Percentiles rank a stretch among this genome's conserved stretches.
Conservation (phyloP, 1,140 invertebrate genomes). For the Ostrea denselamellosa region DNA sequence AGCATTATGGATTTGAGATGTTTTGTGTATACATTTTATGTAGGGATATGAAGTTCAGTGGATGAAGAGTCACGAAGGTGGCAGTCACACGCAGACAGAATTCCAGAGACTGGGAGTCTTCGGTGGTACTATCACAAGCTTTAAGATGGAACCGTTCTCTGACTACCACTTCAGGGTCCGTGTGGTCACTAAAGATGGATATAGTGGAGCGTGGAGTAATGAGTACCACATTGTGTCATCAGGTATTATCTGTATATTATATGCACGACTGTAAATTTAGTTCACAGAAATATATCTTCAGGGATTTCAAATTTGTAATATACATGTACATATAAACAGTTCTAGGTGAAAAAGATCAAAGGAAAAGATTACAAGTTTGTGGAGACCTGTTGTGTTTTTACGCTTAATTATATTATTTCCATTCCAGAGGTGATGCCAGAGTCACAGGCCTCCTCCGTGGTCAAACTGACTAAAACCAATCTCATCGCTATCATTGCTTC, state of each 20-base stretch:
- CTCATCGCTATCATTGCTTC: conserved; percentile 79
- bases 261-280: not conserved
- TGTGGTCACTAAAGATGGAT: conserved; percentile 40
- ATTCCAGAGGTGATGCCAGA: not conserved
- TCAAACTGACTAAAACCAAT: conserved; percentile 64
- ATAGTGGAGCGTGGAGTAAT: conserved; percentile 34
- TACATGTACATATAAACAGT: too few species aligned
- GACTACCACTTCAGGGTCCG: conserved; percentile 52
- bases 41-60: conserved; percentile 48
- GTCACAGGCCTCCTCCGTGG: not conserved
- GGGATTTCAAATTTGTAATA: too few species aligned
- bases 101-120: not conserved
- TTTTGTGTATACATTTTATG: not conserved
- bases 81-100: not conserved
- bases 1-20: too few species aligned
- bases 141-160: not conserved
- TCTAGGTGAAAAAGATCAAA: too few species aligned
- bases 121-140: not conserved
- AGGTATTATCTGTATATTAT: not conserved
- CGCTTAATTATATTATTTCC: not conserved
- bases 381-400: not conserved
- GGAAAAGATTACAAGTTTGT: not conserved
- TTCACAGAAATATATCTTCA: too few species aligned
- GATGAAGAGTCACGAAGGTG: not conserved
- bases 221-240: not conserved